A percentile compares a stretch with the other conserved stretches of the same genome.
Conservation (phyloP, 1,140 invertebrate genomes). For the Papilio xuthus region DNA sequence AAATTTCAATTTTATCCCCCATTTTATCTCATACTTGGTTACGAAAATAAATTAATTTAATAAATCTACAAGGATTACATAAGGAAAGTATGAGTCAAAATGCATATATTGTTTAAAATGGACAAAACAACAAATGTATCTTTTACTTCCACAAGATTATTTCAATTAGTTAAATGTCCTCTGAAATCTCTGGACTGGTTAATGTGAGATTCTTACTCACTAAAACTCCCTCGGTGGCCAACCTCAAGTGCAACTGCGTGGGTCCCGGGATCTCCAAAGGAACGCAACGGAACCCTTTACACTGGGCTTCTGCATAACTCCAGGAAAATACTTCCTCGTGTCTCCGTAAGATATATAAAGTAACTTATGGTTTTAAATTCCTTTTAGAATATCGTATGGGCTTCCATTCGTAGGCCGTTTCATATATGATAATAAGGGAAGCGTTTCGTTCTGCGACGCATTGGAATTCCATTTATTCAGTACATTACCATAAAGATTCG, state of each 20-base stretch:
- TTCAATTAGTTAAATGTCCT: background rate
- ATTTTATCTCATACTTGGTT: background rate
- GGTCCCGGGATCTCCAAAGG: too few relatives aligned
- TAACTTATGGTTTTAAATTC: conserved; percentile 17
- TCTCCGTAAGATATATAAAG: background rate
- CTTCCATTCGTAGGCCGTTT: conserved; percentile 40
- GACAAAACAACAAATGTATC: background rate
- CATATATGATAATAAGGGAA: conserved; percentile 44
- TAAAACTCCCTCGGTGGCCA: too few relatives aligned
- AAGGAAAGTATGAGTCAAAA: too few relatives aligned
- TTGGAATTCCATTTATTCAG: conserved; percentile 50
- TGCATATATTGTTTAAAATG: background rate
- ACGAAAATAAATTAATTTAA: background rate
- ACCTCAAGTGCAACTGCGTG: too few relatives aligned
- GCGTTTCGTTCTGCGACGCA: conserved; percentile 40
- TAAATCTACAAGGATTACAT: background rate
- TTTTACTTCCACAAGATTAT: too few relatives aligned
- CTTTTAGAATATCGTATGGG: conserved; percentile 22
- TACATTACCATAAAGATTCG: conserved; percentile 41
- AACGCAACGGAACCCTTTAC: too few relatives aligned
- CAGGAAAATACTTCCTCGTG: too few relatives aligned
- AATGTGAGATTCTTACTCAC: too few relatives aligned
- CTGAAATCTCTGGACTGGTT: too few relatives aligned
- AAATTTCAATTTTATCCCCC: background rate
- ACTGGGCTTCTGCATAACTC: too few relatives aligned